These are phyloP conservation scores for Drosophila algonquin DNA, from an alignment of 2,888 invertebrate species.

Conservation along the genomic window DNA sequence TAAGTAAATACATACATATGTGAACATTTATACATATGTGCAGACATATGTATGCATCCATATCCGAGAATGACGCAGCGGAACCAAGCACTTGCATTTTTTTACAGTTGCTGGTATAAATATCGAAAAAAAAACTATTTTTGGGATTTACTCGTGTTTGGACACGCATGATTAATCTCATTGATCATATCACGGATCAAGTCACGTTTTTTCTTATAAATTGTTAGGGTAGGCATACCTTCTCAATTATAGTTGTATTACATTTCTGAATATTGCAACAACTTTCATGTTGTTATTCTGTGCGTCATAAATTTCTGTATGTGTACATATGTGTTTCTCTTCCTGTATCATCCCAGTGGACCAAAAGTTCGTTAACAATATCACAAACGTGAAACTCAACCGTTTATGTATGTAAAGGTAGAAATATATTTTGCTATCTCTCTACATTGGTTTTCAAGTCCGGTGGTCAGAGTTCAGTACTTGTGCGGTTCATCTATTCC, in stretches of 20 bases:
- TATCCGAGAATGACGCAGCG: constrained; percentile 37
- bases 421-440: too few species aligned
- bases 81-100: constrained; percentile 47
- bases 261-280: neutral
- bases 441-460: too few species aligned
- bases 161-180: constrained; percentile 13
- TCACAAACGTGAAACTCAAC: too few species aligned
- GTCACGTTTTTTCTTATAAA: neutral
- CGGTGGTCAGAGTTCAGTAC: neutral
- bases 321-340: too few species aligned
- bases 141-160: constrained; percentile 11
- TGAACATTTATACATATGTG: neutral
- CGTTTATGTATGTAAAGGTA: too few species aligned
- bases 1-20: constrained; percentile 9
- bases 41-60: constrained; percentile 1
- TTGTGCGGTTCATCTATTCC: too few species aligned
- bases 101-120: constrained; percentile 36
- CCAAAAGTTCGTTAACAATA: too few species aligned
- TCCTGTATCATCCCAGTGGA: too few species aligned
- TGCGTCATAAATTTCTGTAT: too few species aligned
- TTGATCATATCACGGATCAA: constrained; percentile 3
- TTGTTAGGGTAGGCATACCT: neutral
- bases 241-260: too few species aligned
- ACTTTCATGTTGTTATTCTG: too few species aligned
- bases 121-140: neutral